Conservation (phyloP, 2,113 vertebrate species). For the Anguilla rostrata region DNA sequence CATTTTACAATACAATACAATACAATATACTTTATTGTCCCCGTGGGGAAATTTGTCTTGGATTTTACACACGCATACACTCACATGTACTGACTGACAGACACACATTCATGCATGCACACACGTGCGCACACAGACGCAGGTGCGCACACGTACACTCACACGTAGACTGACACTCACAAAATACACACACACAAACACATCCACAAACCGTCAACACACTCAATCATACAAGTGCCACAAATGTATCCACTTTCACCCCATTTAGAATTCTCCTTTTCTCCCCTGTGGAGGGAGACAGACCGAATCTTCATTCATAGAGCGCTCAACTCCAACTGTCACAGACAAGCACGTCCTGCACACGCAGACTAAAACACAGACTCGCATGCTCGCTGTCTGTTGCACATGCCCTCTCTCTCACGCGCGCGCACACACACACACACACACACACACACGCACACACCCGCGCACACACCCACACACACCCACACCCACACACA, state of each 20-base stretch:
- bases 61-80: no score
- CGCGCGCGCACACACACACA: slow-evolving; percentile 27
- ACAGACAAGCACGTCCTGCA: neutral
- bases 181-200: slow-evolving; percentile 13
- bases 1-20: no score
- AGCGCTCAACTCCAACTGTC: neutral
- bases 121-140: neutral
- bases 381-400: neutral
- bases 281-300: neutral
- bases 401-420: neutral
- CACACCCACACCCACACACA: slow-evolving; percentile 29
- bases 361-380: neutral
- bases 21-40: no score
- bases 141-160: slow-evolving; percentile 15
- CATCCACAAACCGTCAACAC: neutral
- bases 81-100: neutral
- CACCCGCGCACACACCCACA: slow-evolving; percentile 26
- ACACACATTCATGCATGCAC: neutral
- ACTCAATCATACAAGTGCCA: no score
- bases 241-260: neutral
- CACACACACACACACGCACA: neutral
- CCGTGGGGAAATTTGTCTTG: no score
- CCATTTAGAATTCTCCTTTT: neutral
- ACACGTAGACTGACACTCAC: no score
- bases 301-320: neutral